Evolutionary conservation across 2,888 invertebrate genomes (phyloP), one percentile per base, ranked within the genome.

Genomic region (Alentia gelatinosa): DNA sequence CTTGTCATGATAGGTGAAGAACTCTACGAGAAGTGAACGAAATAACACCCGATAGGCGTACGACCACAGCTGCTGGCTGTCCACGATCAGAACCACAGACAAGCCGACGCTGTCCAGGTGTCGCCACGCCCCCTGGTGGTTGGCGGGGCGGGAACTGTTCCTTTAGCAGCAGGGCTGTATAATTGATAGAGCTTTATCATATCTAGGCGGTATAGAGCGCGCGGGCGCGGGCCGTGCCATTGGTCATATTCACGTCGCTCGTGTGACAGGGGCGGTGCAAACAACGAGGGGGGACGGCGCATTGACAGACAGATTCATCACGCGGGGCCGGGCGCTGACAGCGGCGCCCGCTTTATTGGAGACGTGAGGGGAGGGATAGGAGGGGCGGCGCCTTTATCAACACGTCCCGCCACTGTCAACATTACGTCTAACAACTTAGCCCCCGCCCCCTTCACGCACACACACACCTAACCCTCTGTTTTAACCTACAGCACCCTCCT

Each of bases 271-370:
- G 30, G 5, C n/a, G 56, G 74, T 74, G 74, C 74, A 74, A 74
- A 74, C 74, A 74, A 33, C 15, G n/a, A n/a, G n/a, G n/a, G n/a
- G n/a, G n/a, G n/a, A n/a, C n/a, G n/a, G 74, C 74, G 30, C 74
- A 33, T 33, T 74, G 74, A 74, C 74, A 74, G 74, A 74, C 74
- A 74, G 74, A 74, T 74, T 74, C 74, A 74, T 74, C 74, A 74
- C 19, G 12, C 74, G 26, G 23, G 30, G 33, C 30, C 4, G 33
- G 9, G 30, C 15, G 5, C 74, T 74, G 74, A 74, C 74, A 74
- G 33, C 74, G 15, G n/a, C 19, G 30, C 33, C 74, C 7, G 33
- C 74, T 33, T 56, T 56, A 56, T 56, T 74, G 30, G 30, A 3
- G 74, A 74, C 74, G 74, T 33, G 33, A 74, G 30, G 74, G 15